A percentile compares a stretch with the other conserved stretches of the same genome.
These are phyloP conservation scores for Ammodytes dubius DNA, from an alignment of 2,113 vertebrate species.

Conservation along the genomic window DNA sequence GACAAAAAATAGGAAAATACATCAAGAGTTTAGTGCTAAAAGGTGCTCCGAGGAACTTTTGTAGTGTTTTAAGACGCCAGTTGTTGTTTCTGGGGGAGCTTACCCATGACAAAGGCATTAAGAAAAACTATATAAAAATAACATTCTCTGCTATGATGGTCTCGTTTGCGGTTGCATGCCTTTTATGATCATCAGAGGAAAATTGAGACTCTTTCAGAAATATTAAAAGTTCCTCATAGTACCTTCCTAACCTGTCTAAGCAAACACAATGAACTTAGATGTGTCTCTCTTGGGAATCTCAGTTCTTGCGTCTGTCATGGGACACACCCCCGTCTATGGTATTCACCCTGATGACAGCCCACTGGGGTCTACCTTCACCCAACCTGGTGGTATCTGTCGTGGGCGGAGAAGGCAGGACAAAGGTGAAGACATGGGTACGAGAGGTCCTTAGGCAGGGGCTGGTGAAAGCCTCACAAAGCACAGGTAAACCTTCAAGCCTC, in stretches of 20 bases:
- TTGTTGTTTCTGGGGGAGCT: no score
- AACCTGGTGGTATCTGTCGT: slow-evolving; percentile 92
- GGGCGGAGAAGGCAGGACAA: slow-evolving; percentile 84
- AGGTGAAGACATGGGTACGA: slow-evolving; percentile 89
- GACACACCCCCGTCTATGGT: slow-evolving; percentile 83
- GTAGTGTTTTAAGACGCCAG: no score
- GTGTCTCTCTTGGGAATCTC: not conserved
- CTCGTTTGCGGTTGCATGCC: no score
- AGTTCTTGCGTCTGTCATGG: slow-evolving; percentile 92
- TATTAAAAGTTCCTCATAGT: no score
- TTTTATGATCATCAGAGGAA: no score
- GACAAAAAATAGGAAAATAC: not conserved
- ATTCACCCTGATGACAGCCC: slow-evolving; percentile 86
- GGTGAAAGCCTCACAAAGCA: slow-evolving; percentile 92
- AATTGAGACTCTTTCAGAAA: no score
- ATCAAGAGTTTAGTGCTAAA: not conserved
- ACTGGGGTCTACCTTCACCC: slow-evolving; percentile 87
- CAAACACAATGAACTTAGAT: not conserved
- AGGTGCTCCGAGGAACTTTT: no score
- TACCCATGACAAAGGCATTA: no score
- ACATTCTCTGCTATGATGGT: no score
- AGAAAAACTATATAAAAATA: no score
- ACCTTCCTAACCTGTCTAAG: not conserved
- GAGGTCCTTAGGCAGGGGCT: slow-evolving; percentile 91
- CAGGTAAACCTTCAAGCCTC: slow-evolving; percentile 79